These are phyloP conservation scores for human DNA, from an alignment of 2,113 vertebrate genomes.

Conservation along the genomic window DNA sequence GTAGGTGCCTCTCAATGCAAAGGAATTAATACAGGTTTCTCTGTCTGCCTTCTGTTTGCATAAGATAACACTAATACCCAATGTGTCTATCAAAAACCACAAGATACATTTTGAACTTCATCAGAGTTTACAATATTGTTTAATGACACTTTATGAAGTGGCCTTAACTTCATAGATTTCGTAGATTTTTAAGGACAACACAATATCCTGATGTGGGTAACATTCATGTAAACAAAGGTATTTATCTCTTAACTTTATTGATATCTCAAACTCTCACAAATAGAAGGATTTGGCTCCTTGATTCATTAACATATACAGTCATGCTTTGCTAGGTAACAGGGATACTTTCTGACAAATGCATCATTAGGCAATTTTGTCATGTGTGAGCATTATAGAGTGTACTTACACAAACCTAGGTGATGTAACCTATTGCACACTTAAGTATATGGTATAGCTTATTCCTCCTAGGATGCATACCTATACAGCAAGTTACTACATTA, in stretches of 20 bases:
- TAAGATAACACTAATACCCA: slow-evolving; percentile 14
- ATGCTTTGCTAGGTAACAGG: neutral
- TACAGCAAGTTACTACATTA: neutral
- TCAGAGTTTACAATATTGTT: neutral
- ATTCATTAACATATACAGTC: neutral
- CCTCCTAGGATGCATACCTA: neutral
- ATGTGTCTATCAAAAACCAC: neutral
- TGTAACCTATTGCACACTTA: neutral
- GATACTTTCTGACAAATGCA: neutral
- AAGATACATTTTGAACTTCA: neutral
- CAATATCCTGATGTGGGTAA: neutral
- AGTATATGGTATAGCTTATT: neutral
- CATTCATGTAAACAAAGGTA: neutral
- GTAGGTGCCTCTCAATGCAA: neutral
- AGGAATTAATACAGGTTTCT: neutral
- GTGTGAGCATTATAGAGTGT: neutral
- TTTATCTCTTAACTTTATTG: neutral
- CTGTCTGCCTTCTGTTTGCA: slow-evolving; percentile 1
- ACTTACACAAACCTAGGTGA: neutral
- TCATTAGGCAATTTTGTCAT: neutral
- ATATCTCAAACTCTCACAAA: neutral
- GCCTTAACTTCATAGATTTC: neutral
- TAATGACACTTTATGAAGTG: neutral
- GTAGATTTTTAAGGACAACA: neutral
- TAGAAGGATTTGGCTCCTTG: neutral